Base-by-base conservation (phyloP, 1,140 invertebrate species). In the Dreissena polymorpha region DNA sequence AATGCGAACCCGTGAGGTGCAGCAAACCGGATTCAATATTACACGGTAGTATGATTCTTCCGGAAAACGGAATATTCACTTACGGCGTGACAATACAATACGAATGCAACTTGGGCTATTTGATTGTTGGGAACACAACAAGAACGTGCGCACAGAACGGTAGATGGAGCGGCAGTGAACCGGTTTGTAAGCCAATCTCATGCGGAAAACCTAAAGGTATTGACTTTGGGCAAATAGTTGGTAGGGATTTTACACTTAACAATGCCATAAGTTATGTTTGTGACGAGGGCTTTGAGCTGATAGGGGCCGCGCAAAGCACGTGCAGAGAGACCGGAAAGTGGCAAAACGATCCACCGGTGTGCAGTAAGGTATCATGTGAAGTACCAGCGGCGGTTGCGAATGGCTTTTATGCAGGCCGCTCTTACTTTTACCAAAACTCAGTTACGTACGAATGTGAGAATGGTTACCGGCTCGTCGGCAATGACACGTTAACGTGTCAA, bases 61-160 rank as follows among this genome's bases (percentile, higher is more conserved):
- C n/a, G 27, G 68, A 55, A 96, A 91, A 88, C 21, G 85, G 88
- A 0, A 89, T 88, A 51, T 95, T 94, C 67, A 89, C 91, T 0
- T 95, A 94, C 86, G 94, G 93, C 0, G 93, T 93, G 55, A 92
- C 92, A n/a, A 95, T 95, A 73, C 86, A 55, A 18, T 93, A 92
- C 67, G 84, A 88, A 50, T 94, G 93, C 86, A 86, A 92, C 68
- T 85, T 89, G 73, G 93, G 93, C 0, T 94, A 93, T 83, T 85
- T 85, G 68, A 82, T 93, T 49, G 79, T 88, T 53, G 90, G 92
- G 6, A 82, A 83, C 10, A 67, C 71, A n/a, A n/a, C 95, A 0
- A 93, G 97, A 88, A 90, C 96, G 53, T 98, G 98, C 91, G 94
- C 97, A 16, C 97, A 97, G 90, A 97, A 98, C 91, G 96, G 96